Evolutionary conservation across 30 jellyfish, hydroid and myxozoan genomes (phyloP).

Genomic region (Haliclystus octoradiatus): DNA sequence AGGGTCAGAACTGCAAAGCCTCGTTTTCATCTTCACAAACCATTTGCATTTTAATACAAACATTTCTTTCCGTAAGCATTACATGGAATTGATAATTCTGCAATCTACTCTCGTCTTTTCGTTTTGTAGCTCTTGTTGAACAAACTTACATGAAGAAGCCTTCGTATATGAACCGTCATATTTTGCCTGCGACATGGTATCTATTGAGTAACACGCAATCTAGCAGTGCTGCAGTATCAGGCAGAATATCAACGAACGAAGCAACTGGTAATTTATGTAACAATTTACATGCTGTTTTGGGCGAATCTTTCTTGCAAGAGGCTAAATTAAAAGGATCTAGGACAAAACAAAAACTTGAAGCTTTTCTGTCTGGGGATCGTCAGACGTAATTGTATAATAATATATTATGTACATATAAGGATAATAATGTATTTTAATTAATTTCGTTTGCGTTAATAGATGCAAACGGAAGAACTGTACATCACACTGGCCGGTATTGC

Average conservation of each 20-base stretch:
- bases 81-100: too few species aligned
- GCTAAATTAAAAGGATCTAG: conserved; percentile 56
- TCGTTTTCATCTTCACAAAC: too few species aligned
- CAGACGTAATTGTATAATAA: too few species aligned
- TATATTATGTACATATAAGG: too few species aligned
- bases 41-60: too few species aligned
- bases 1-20: too few species aligned
- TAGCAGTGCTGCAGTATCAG: conserved; percentile 60
- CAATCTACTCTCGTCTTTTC: neutral
- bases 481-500: too few species aligned
- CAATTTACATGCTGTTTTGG: conserved; percentile 40
- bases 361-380: too few species aligned
- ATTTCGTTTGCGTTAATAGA: too few species aligned
- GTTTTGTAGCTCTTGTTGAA: conserved; percentile 51
- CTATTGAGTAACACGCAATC: conserved; percentile 40
- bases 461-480: too few species aligned
- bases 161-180: conserved; percentile 32
- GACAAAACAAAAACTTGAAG: conserved; percentile 30
- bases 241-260: conserved; percentile 45
- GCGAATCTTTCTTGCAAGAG: conserved; percentile 63
- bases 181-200: conserved; percentile 80
- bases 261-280: conserved; percentile 58
- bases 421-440: too few species aligned
- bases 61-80: too few species aligned
- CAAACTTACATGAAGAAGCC: conserved; percentile 65